Evolutionary conservation across 2,797 vertebrate genomes (phyloP), one percentile per base, ranked within the genome.

Genomic region (Myripristis murdjan): DNA sequence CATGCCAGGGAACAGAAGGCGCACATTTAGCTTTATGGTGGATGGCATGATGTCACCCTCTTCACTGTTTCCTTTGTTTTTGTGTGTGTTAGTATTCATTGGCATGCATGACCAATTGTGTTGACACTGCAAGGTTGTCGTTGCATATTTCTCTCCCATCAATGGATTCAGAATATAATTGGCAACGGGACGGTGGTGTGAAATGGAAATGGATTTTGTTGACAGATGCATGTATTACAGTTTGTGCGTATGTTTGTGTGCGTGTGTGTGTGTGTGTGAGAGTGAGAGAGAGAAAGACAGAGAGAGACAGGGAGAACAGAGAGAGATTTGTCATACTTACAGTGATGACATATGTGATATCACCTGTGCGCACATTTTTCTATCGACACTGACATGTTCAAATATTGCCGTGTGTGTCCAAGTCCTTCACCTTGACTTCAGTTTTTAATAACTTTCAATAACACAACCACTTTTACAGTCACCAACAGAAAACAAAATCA

Each of bases 41-140:
- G 37, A 24, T 22, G 18, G 47, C 15, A 26, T 26, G 20, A 52
- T 46, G 33, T 54, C 52, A 5, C 39, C n/a, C 53, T 67, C 51
- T 56, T 24, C 51, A 12, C 73, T 70, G 49, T 55, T 43, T 51
- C 1, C 22, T 15, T 58, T 53, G 43, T 64, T 75, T 73, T 66
- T 69, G 78, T 49, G 59, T 75, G 39, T 64, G 64, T n/a, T n/a
- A 49, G 65, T 81, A 89, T 85, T 89, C 85, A 91, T 76, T 44
- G 84, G 57, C 90, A 93, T 87, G 90, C 85, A 76, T 89, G 79
- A 84, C 75, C 66, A 77, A 89, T 91, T 11, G 79, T 66, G 69
- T 77, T 73, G 80, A 77, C 72, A 70, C 64, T 78, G 82, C 77
- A 55, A 55, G 71, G 65, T 48, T 79, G 77, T 87, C 76, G 18